Evolutionary conservation across 2,888 invertebrate species (phyloP), one percentile per base, ranked within the genome.

Genomic region (Eremobia ochroleuca): DNA sequence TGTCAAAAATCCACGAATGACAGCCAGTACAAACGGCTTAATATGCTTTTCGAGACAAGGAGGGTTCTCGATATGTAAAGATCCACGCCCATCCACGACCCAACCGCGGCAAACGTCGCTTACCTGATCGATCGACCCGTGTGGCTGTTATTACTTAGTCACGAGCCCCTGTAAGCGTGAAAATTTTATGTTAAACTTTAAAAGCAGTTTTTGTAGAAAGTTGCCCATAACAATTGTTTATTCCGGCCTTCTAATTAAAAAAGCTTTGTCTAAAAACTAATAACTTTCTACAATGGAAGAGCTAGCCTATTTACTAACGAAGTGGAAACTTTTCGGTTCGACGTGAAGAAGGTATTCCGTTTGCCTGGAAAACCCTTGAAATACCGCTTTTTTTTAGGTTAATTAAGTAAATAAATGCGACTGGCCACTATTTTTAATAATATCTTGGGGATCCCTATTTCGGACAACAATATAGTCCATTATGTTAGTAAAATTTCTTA

Each of bases 361-460:
- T 31, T 46, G 21, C 31, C 13, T 40, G 18, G 1, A 11, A 43
- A 73, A n/a, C 43, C 43, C 28, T 58, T 69, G 46, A n/a, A 1
- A 58, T 34, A 52, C 25, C 59, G 25, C 80, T 77, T 77, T 77
- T 40, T 69, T 79, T 49, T 3, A 49, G n/a, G 59, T 79, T 69
- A 40, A 49, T 61, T 31, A 8, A 6, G 28, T n/a, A 25, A 37
- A 55, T n/a, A 46, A 49, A 0, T 18, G 46, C 0, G n/a, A n/a
- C 21, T 34, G 18, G 18, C 37, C 31, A 28, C 34, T 4, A n/a
- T 69, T 79, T 78, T 21, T n/a, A 4, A 21, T 55, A 52, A 58
- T 46, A 18, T 37, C 28, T 34, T 21, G 4, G 18, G 15, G n/a
- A n/a, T 58, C 15, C 2, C 21, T 37, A n/a, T 46, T 21, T 11